Evolutionary conservation across 92 coral and sea anemone genomes (phyloP), one percentile per base, ranked within the genome.

Genomic region (Isaurus tuberculatus): DNA sequence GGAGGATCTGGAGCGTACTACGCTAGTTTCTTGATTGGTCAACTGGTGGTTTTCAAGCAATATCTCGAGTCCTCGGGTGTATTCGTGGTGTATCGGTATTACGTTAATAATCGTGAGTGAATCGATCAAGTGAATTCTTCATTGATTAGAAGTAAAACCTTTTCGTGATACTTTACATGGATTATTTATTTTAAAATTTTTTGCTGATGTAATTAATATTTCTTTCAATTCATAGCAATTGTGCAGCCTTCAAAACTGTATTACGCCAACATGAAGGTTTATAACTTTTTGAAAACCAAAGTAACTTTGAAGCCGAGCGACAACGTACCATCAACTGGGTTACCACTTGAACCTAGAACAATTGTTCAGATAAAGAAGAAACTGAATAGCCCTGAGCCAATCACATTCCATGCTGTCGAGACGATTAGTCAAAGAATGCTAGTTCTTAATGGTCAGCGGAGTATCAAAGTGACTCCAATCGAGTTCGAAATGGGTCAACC

Each of bases 201-300:
- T 40, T 40, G 7, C 11, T 40, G 10, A 40, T 40, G 46, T 40
- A 7, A 7, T 40, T 13, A 40, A 40, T 7, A 15, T 57, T 5
- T 22, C 20, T 22, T 61, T 25, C 70, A 27, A 8, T 84, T 49
- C 19, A 25, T 82, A 95, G 98, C 93, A 2, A 75, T 91, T 42
- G 83, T 95, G 6, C 98, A 95, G 75, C 98, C 97, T 7, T 81
- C 98, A 58, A 95, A 95, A 79, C 88, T 86, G 92, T 94, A 86
- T 85, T 91, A 90, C 80, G 86, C 88, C 80, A 90, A 86, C 46
- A 85, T 95, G 73, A 67, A 86, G 20, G 89, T 94, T 17, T 79
- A 77, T 89, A 95, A 95, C 88, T 90, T 89, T 27, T 83, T 86
- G 9, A 77, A 75, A 51, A 88, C 88, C 36, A 84, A 89, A 3